Conservation (phyloP, 2,888 invertebrate species). For the Ctenicera cuprea region DNA sequence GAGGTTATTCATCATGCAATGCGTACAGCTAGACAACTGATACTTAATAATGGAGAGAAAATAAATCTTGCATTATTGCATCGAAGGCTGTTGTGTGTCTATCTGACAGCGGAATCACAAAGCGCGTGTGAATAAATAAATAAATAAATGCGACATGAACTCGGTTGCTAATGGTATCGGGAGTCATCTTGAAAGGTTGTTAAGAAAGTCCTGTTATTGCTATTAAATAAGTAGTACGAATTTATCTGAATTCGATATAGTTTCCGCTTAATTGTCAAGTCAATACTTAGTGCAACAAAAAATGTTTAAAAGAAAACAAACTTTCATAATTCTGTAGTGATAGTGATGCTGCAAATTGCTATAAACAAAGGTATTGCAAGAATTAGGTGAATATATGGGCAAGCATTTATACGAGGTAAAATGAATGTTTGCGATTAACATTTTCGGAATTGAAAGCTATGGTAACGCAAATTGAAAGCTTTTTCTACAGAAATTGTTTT, state of each 20-base stretch:
- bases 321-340: too few relatives aligned
- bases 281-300: neutral
- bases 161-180: constrained; percentile 22
- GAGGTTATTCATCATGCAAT: constrained; percentile 37
- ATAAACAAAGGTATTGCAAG: too few relatives aligned
- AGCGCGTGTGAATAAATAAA: constrained; percentile 33
- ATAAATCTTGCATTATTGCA: constrained; percentile 37
- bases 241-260: neutral
- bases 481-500: too few relatives aligned
- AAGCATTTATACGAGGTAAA: too few relatives aligned
- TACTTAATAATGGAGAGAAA: constrained; percentile 34
- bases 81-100: constrained; percentile 23
- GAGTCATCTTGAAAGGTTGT: constrained; percentile 14
- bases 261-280: neutral
- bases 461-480: too few relatives aligned
- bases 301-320: too few relatives aligned
- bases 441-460: too few relatives aligned
- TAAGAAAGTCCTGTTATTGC: constrained; percentile 6
- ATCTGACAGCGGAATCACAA: constrained; percentile 36
- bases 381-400: too few relatives aligned
- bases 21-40: constrained; percentile 37
- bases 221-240: neutral
- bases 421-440: too few relatives aligned
- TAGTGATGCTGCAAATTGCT: too few relatives aligned
- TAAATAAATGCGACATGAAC: constrained; percentile 26